phyloP scores from a whole-genome alignment of 2,797 vertebrate genomes.

The Psittacula derbiana region DNA sequence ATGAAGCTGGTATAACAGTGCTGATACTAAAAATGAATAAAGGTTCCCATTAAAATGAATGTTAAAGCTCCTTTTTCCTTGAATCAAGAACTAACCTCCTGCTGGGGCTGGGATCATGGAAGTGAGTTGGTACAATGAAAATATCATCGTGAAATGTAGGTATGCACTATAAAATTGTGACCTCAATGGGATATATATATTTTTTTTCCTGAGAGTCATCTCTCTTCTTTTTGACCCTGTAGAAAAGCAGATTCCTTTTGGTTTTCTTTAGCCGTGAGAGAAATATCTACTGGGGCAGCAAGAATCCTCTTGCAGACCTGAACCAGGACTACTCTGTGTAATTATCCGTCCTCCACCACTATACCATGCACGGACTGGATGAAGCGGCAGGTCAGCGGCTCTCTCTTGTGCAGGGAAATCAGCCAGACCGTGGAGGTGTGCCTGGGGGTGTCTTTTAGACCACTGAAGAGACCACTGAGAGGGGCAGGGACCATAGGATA shows the following conservation, averaged over 20 bases:
- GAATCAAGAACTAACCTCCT: background rate
- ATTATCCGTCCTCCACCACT: background rate
- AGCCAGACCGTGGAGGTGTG: background rate
- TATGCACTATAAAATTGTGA: background rate
- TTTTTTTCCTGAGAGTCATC: background rate
- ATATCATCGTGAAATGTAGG: background rate
- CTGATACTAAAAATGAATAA: slow-evolving; percentile 40
- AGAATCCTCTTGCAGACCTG: background rate
- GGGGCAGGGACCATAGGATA: background rate
- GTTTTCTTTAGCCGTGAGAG: background rate
- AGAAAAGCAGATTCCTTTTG: background rate
- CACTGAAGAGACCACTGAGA: background rate
- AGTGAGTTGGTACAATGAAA: background rate
- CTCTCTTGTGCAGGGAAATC: background rate
- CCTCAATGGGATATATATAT: background rate
- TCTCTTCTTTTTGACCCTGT: background rate
- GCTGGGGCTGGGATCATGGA: background rate
- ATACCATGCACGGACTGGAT: rapidly evolving
- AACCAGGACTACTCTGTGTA: background rate
- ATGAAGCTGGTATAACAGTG: slow-evolving; percentile 6
- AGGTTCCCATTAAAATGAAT: slow-evolving; percentile 7
- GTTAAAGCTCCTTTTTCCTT: background rate
- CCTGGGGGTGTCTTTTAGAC: rapidly evolving
- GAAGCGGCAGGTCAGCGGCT: background rate
- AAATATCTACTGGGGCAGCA: background rate